These are phyloP conservation scores for Cuniculus paca DNA, from an alignment of 2,797 vertebrate genomes.

Conservation along the genomic window DNA sequence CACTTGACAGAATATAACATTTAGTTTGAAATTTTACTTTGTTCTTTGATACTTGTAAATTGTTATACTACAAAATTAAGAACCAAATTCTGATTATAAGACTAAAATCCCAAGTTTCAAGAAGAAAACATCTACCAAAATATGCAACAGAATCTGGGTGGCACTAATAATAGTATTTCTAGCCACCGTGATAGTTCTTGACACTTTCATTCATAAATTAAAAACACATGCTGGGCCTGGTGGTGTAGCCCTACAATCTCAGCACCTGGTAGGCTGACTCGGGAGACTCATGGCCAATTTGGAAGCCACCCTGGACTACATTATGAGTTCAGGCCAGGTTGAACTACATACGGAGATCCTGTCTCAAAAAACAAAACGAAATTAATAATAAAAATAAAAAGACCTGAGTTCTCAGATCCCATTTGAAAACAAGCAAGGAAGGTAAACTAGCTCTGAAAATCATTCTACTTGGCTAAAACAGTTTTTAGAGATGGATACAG, in stretches of 20 bases:
- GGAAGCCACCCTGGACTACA: not conserved
- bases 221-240: not conserved
- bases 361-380: not conserved
- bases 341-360: not conserved
- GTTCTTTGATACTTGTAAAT: conserved; percentile 32
- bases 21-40: conserved; percentile 24
- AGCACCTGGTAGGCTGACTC: not conserved
- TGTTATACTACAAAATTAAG: conserved; percentile 47
- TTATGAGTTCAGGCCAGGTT: not conserved
- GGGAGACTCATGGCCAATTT: not conserved
- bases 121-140: conserved; percentile 34
- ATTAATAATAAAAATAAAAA: not conserved
- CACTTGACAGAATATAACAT: conserved; percentile 38
- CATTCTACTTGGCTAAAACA: not conserved
- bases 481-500: not conserved
- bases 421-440: conserved; percentile 28
- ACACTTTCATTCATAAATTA: conserved; percentile 46
- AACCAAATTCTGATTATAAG: conserved; percentile 32
- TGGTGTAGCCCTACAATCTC: not conserved
- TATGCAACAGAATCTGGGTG: not conserved
- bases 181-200: not conserved
- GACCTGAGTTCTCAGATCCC: not conserved
- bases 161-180: not conserved
- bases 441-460: not conserved
- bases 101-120: conserved; percentile 36